Evolutionary conservation across 2,888 invertebrate genomes (phyloP).

Genomic region (Altica lythri): DNA sequence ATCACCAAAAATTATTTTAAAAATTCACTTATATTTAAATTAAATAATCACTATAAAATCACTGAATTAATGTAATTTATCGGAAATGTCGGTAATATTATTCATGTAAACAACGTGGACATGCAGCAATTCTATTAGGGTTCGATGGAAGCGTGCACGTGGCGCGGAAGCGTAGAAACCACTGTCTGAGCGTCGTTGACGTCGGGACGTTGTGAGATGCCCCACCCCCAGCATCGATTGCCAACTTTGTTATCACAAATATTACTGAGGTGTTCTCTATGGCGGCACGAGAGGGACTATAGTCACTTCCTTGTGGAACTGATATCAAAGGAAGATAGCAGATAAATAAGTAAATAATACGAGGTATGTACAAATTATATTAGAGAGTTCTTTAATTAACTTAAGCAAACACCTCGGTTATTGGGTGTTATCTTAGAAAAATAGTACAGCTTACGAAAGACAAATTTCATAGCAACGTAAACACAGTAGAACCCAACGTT

Average conservation of each 20-base stretch:
- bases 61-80: slow-evolving; percentile 4
- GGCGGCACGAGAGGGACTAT: slow-evolving; percentile 20
- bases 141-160: slow-evolving; percentile 47
- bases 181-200: slow-evolving; percentile 50
- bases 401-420: too few species aligned
- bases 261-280: slow-evolving; percentile 47
- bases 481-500: too few species aligned
- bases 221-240: slow-evolving; percentile 44
- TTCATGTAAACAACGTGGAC: slow-evolving; percentile 34
- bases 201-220: slow-evolving; percentile 33
- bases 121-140: slow-evolving; percentile 30
- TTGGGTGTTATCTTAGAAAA: too few species aligned
- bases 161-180: slow-evolving; percentile 51
- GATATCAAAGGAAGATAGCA: too few species aligned
- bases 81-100: slow-evolving; percentile 17
- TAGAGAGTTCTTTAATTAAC: too few species aligned
- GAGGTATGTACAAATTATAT: too few species aligned
- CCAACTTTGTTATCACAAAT: slow-evolving; percentile 51
- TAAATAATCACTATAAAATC: slow-evolving; percentile 9
- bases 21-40: background rate
- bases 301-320: background rate
- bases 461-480: too few species aligned
- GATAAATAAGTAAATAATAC: too few species aligned
- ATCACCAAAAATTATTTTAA: slow-evolving; percentile 4
- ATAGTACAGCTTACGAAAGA: too few species aligned